These are phyloP conservation scores for Pipistrellus pipistrellus DNA, from an alignment of 2,797 vertebrate species.

Conservation along the genomic window DNA sequence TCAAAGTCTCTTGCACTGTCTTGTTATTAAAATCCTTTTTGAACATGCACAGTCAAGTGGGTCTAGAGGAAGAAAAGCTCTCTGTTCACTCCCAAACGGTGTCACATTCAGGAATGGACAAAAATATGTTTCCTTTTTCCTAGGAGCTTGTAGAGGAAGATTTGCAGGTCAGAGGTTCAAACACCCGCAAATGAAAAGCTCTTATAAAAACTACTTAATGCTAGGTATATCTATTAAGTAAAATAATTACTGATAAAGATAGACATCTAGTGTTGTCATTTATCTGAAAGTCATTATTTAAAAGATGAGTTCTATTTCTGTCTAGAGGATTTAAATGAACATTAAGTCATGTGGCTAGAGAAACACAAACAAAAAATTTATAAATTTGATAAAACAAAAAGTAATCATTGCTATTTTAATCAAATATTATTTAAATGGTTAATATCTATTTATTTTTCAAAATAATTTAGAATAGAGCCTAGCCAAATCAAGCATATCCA, in stretches of 20 bases:
- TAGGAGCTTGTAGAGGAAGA: not conserved
- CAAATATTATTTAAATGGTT: not conserved
- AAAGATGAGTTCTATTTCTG: not conserved
- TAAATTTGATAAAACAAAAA: not conserved
- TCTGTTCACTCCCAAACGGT: not conserved
- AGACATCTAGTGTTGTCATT: not conserved
- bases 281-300: constrained; percentile 26
- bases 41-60: constrained; percentile 19
- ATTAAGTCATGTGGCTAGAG: not conserved
- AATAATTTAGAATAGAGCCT: not conserved
- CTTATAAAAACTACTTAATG: not conserved
- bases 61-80: not conserved
- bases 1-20: constrained; percentile 49
- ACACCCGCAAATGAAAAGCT: not conserved
- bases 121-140: not conserved
- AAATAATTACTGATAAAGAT: not conserved
- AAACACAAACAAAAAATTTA: not conserved
- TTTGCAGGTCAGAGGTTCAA: not conserved
- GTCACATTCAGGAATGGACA: not conserved
- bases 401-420: not conserved
- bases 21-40: constrained; percentile 56
- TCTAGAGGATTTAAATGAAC: not conserved
- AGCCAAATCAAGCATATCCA: not conserved
- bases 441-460: not conserved
- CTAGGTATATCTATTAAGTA: not conserved